Base-by-base conservation (phyloP, 1,140 invertebrate genomes). In the Drosophila nigromelanica region DNA sequence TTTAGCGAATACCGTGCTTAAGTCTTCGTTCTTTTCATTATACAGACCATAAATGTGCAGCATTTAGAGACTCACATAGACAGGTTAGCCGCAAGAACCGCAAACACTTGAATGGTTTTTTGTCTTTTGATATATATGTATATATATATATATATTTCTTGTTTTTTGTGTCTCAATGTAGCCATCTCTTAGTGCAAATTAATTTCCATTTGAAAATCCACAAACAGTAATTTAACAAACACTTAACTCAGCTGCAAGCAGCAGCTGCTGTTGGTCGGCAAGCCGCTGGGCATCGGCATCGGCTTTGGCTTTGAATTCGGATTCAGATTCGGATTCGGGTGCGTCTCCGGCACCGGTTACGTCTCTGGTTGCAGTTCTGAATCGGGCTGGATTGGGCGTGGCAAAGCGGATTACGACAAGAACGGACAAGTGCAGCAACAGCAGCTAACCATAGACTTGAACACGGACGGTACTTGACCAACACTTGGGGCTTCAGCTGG, bases 171-270 rank as follows among this genome's bases (percentile, higher is more conserved):
- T 59, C 10, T 39, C 15, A 35, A 30, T 21, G 5, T 18, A 6
- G 60, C 50, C 50, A 51, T 63, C 15, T 52, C 52, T 35, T 61
- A 18, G 45, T 58, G 56, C 51, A 85, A 85, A 85, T 85, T 80
- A 85, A 79, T 83, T 85, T 85, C 67, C 64, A 78, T 75, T 66
- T 60, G 52, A 68, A 80, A 85, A 80, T 83, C 76, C 76, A 74
- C 81, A 85, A 85, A 85, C 76, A 71, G 81, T 85, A 85, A 85
- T 80, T 85, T 85, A 80, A 85, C 80, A 85, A 85, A 76, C 80
- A 85, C 80, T 85, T 82, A 89, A 60, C 66, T 89, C 51, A 18
- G 43, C 21, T 24, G 61, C 33, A 50, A 58, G 35, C 48, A 63
- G 73, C 73, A 59, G 73, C 51, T 50, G 73, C 59, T 35, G 55